Percentiles rank a stretch among this genome's conserved stretches.
Conservation (phyloP, 2,888 invertebrate species). For the Lasioglossum figueresi region DNA sequence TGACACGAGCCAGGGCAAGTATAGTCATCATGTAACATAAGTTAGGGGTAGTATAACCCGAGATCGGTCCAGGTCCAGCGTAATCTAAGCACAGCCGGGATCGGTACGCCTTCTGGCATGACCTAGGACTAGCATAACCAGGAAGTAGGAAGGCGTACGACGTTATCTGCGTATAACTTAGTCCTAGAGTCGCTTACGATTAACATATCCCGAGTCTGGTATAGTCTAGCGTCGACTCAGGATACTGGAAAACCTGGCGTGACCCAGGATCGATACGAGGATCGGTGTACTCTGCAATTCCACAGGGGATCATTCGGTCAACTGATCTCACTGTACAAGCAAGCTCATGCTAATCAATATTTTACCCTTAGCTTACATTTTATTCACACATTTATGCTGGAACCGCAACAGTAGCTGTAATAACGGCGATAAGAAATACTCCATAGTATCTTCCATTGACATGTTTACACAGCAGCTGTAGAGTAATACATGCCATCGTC, state of each 20-base stretch:
- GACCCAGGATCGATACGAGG: constrained; percentile 9
- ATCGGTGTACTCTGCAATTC: constrained; percentile 8
- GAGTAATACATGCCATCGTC: background rate
- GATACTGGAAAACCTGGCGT: background rate
- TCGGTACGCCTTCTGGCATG: constrained; percentile 18
- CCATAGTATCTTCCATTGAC: background rate
- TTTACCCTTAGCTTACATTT: background rate
- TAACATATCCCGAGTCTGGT: constrained; percentile 37
- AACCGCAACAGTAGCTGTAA: background rate
- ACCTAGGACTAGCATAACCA: constrained; percentile 53
- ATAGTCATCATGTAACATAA: background rate
- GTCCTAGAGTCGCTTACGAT: constrained; percentile 41
- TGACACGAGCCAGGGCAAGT: background rate
- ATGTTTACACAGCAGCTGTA: background rate
- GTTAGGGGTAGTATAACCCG: constrained; percentile 23
- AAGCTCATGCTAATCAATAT: background rate
- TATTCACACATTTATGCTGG: background rate
- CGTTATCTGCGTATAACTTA: constrained; percentile 53
- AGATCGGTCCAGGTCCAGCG: constrained; percentile 2
- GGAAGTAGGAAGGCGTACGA: constrained; percentile 35
- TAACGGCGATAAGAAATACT: background rate
- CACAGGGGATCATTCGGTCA: background rate
- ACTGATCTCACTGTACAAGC: background rate
- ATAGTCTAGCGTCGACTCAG: background rate
- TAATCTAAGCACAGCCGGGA: constrained; percentile 26